Evolutionary conservation across 2,113 vertebrate species (phyloP).

Genomic region (Benitochromis conjunctus): DNA sequence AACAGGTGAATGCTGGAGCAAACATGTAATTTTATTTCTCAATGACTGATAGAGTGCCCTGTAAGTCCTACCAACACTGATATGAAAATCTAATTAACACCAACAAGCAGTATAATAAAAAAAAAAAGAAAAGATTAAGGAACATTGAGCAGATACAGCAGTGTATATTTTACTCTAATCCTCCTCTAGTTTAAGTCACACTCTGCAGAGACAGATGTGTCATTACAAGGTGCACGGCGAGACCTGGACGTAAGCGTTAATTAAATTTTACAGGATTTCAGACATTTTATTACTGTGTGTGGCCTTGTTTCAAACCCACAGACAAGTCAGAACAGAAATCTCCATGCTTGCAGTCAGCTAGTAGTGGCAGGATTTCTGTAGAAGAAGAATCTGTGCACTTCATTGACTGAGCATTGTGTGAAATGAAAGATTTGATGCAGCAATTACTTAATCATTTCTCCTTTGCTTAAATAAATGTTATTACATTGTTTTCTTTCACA

Average conservation of each 20-base stretch:
- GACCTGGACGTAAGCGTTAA: constrained; percentile 15
- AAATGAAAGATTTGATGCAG: not conserved
- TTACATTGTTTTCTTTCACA: not conserved
- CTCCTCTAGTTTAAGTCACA: not conserved
- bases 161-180: constrained; percentile 7
- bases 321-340: not conserved
- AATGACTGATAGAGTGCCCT: not conserved
- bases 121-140: not conserved
- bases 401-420: not conserved
- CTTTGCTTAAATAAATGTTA: not conserved
- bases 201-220: constrained; percentile 1
- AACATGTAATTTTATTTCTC: not conserved
- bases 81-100: not conserved
- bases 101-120: not conserved
- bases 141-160: not conserved
- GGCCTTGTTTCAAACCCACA: not conserved
- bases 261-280: constrained; percentile 6
- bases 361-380: not conserved
- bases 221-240: not conserved
- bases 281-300: constrained; percentile 11
- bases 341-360: not conserved
- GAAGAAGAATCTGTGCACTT: not conserved
- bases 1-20: not conserved
- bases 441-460: not conserved
- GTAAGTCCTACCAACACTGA: not conserved